Base-by-base conservation (phyloP, 2,797 vertebrate species). In the Coregonus suidteri region DNA sequence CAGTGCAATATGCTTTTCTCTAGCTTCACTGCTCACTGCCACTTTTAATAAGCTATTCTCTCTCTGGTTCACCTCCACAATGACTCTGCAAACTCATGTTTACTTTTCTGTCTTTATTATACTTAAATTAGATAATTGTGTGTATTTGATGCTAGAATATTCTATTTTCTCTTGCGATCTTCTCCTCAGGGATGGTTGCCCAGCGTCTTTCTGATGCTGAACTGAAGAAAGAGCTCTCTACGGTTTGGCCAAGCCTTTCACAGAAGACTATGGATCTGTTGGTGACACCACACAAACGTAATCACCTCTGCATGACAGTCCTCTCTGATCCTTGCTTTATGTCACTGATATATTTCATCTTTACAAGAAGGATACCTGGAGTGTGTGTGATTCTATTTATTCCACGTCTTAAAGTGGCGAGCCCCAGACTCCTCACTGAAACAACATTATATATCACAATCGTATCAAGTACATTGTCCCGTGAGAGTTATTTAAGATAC, bases 271-370 rank as follows among this genome's bases (percentile, higher is more conserved):
- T 98, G 93, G 96, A 98, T 86, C 88, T 99, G 67, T 84, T 99
- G 87, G 97, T 98, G 80, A 98, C 97, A 0, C 97, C 97, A 77
- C 97, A 98, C 85, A 98, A 96, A 93, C 93, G 97, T 98, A 91
- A 95, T 94, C 84, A 64, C 15, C 35, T 25, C 9, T 68, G 20
- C 6, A 4, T 9, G 20, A 6, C 18, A 5, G 13, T n/a, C 54
- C 54, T 7, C 54, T 59, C 16, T 1, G 54, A n/a, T 15, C 41
- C 41, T 47, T 47, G 41, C 41, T 47, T 47, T 9, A 47, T 47
- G 9, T 47, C 41, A 47, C 41, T 47, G 41, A 13, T 47, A 47
- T 47, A 13, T 47, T 47, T 13, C 9, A 47, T 47, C 41, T 47
- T 47, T 47, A 47, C 41, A 47, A 11, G 9, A 47, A 47, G 41